A percentile compares a stretch with the other conserved stretches of the same genome.
These are phyloP conservation scores for Oncorhynchus clarkii DNA, from an alignment of 2,113 vertebrate species.

Conservation along the genomic window DNA sequence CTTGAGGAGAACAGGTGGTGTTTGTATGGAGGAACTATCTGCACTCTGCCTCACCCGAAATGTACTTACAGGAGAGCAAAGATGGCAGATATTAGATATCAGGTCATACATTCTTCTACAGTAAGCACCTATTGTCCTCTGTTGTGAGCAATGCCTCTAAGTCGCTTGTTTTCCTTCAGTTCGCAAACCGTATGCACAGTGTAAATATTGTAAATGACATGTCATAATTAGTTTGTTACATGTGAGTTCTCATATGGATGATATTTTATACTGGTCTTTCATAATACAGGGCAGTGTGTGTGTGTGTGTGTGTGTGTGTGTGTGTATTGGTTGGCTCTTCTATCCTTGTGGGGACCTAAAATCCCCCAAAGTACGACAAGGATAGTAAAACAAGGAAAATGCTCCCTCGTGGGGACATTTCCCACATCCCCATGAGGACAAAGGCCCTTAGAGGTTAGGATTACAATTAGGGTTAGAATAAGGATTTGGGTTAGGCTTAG, in stretches of 20 bases:
- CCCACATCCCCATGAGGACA: no score
- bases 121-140: not conserved
- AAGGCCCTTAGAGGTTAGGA: no score
- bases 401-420: no score
- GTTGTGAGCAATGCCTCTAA: not conserved
- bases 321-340: no score
- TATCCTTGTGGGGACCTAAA: no score
- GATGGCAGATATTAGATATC: not conserved
- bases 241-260: not conserved
- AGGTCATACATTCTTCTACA: not conserved
- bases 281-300: not conserved
- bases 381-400: no score
- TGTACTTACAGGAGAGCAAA: not conserved
- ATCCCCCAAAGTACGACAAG: no score
- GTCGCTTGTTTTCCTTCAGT: not conserved
- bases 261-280: not conserved
- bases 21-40: not conserved
- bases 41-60: not conserved
- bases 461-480: no score
- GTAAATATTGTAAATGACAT: not conserved
- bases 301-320: constrained; percentile 16
- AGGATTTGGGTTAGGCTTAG: no score
- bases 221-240: not conserved
- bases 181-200: no score
- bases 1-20: not conserved